These are phyloP conservation scores for Hirundo rustica DNA, from an alignment of 2,797 vertebrate species.

Conservation along the genomic window DNA sequence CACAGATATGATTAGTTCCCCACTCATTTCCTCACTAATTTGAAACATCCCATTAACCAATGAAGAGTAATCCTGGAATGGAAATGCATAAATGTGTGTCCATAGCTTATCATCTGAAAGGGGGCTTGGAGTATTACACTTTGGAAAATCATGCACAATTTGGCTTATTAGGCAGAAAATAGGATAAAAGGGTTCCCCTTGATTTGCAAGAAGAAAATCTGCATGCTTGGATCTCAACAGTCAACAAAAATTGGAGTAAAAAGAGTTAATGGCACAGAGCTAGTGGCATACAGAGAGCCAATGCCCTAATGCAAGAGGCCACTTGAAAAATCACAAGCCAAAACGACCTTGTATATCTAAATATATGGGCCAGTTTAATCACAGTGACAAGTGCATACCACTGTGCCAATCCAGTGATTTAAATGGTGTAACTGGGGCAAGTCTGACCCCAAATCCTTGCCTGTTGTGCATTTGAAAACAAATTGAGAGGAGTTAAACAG, in stretches of 20 bases:
- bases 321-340: background rate
- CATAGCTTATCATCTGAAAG: background rate
- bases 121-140: background rate
- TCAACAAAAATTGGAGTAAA: background rate
- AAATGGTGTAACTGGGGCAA: background rate
- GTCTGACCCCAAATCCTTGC: background rate
- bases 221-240: background rate
- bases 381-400: background rate
- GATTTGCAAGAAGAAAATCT: background rate
- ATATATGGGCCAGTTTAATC: background rate
- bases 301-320: background rate
- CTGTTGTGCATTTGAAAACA: background rate
- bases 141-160: background rate
- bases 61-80: background rate
- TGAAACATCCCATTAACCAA: background rate
- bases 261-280: background rate
- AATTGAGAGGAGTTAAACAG: background rate
- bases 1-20: background rate
- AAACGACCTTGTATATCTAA: background rate
- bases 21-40: constrained; percentile 36
- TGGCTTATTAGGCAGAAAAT: background rate
- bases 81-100: background rate
- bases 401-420: background rate
- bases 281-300: background rate
- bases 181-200: background rate